Base-by-base conservation (phyloP, 2,797 vertebrate genomes). In the Ambastaia sidthimunki region DNA sequence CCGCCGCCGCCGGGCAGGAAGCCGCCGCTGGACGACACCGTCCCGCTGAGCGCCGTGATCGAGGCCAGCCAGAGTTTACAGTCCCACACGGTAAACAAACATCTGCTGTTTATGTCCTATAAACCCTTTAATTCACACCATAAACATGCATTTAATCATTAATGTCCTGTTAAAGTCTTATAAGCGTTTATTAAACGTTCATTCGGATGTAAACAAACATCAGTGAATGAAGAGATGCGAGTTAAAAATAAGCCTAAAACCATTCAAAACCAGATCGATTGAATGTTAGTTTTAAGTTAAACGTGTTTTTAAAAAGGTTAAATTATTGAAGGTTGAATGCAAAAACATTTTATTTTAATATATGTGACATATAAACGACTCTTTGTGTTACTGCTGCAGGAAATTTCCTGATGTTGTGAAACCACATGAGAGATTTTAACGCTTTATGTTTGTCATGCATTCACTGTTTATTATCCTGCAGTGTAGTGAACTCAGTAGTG, bases 1-100 rank as follows among this genome's bases (percentile, higher is more conserved):
- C 69, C 59, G 70, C 2, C n/a, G n/a, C n/a, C 90, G 82, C 83
- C 89, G 73, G 92, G 93, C 47, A 91, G 95, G 63, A 93, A 94
- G 91, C 91, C 94, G n/a, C 28, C 28, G 81, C 90, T 96, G 92
- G 96, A 98, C 87, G 96, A 98, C 90, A 96, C 96, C 16, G 92
- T 94, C 3, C 91, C 94, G 6, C 91, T 98, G 91, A 94, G 92
- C 75, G 95, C 95, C 75, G 87, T 93, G 86, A 97, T 98, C 90
- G 96, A 98, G 90, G 93, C 96, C 88, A 97, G 95, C 87, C 97
- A 98, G 92, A 97, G 91, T 89, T 92, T 97, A 57, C 96, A 97
- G 83, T 96, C 96, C 2, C 96, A 98, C 92, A 98, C 97, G 94
- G 97, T 97, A 90, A 94, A 95, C 71, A n/a, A n/a, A n/a, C n/a